phyloP scores from a whole-genome alignment of 2,797 vertebrate species.

The Coccyzus lansbergi region DNA sequence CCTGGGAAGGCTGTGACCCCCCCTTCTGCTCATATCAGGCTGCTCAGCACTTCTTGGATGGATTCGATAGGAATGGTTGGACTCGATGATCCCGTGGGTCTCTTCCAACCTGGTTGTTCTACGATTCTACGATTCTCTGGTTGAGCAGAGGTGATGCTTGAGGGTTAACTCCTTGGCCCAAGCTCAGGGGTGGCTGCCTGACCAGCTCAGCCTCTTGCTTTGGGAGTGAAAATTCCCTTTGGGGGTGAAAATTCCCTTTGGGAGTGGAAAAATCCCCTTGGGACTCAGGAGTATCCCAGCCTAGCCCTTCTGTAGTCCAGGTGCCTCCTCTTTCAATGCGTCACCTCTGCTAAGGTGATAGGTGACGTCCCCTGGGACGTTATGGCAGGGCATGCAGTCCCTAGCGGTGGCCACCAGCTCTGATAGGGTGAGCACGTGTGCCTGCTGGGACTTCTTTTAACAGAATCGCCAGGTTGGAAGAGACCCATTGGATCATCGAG shows the following conservation, averaged over 20 bases:
- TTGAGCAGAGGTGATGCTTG: not conserved
- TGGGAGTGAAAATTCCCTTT: not conserved
- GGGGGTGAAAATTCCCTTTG: fast-evolving
- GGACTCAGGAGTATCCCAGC: not conserved
- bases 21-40: not conserved
- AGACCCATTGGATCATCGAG: too few relatives aligned
- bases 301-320: not conserved
- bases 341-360: fast-evolving
- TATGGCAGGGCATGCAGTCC: fast-evolving
- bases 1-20: not conserved
- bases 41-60: not conserved
- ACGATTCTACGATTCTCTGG: not conserved
- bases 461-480: too few relatives aligned
- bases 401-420: fast-evolving
- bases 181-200: not conserved
- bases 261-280: fast-evolving
- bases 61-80: too few relatives aligned
- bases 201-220: not conserved
- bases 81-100: too few relatives aligned
- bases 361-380: not conserved
- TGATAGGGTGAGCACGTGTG: fast-evolving
- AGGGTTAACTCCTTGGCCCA: not conserved
- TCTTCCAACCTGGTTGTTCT: too few relatives aligned
- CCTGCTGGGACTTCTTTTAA: not conserved
- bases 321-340: not conserved